Evolutionary conservation across 2,888 invertebrate genomes (phyloP), one percentile per base, ranked within the genome.

Genomic region (Spisula solida): DNA sequence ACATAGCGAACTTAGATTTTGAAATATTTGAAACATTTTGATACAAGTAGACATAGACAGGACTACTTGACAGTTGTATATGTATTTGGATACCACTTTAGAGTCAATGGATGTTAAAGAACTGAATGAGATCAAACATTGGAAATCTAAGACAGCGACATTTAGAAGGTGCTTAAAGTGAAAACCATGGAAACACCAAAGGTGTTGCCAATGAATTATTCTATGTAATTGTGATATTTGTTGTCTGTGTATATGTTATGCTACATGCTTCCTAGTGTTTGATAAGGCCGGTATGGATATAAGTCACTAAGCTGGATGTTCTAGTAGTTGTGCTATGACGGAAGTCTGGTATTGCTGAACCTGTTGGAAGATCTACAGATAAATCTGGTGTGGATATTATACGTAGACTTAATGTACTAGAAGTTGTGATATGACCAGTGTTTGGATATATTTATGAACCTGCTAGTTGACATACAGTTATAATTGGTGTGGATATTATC

Each of bases 171-270:
- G 82, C 48, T 82, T 66, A 66, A 16, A 25, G 16, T 47, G 47
- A 78, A 18, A 29, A 78, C 60, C 60, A 25, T 66, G n/a, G 25
- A 66, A 66, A 66, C 25, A 25, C 60, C 60, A 25, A 66, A 66
- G 25, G 25, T 66, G 60, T 66, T 66, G 20, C 10, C n/a, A 66
- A 25, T n/a, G 60, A 66, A n/a, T 25, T 66, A 25, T 25, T 66
- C 20, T 66, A 66, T 66, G 75, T 75, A 75, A 31, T 75, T 75
- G 75, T 75, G 75, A 75, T 75, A 75, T 75, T 75, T 75, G 75
- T 75, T 34, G 75, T 75, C 14, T 18, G 18, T 31, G 31, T 75
- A 18, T 34, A 18, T 31, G 31, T 75, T 75, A 34, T 75, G 16
- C 18, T 25, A 75, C 31, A 31, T 34, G 75, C 75, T 75, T 31